These are phyloP conservation scores for Varanus salvator DNA, from an alignment of 2,113 vertebrate species.

Conservation along the genomic window DNA sequence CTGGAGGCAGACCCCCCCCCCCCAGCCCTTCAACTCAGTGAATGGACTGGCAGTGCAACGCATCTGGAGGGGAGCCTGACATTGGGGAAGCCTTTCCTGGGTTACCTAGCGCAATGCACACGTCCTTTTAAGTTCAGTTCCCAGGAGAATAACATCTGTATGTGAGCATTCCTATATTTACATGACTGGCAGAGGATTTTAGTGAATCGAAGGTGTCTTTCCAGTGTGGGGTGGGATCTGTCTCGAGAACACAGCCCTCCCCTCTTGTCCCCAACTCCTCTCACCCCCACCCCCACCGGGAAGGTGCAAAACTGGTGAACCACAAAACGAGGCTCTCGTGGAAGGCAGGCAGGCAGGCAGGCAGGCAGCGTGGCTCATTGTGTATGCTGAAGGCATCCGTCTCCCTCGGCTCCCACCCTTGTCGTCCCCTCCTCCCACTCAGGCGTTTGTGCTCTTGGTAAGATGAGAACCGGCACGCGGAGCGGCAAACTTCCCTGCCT, in stretches of 20 bases:
- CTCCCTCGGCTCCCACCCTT: constrained; percentile 58
- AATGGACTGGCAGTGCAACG: no score
- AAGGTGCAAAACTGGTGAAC: constrained; percentile 66
- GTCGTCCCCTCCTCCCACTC: constrained; percentile 38
- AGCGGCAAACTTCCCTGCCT: constrained; percentile 55
- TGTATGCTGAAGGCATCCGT: constrained; percentile 72
- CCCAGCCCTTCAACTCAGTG: no score
- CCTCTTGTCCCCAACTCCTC: constrained; percentile 42
- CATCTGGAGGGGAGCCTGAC: no score
- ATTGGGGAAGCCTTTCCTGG: constrained; percentile 1
- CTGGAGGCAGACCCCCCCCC: no score
- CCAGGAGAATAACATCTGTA: constrained; percentile 50
- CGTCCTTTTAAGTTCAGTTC: constrained; percentile 34
- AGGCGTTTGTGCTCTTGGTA: constrained; percentile 66
- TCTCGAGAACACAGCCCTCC: constrained; percentile 47
- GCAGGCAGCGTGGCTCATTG: constrained; percentile 65
- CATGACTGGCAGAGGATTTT: neutral
- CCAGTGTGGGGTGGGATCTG: constrained; percentile 25
- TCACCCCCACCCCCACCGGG: constrained; percentile 6
- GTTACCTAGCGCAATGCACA: neutral
- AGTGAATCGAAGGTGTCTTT: no score
- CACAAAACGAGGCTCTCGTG: constrained; percentile 56
- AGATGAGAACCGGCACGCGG: constrained; percentile 52
- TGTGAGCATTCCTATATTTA: constrained; percentile 45
- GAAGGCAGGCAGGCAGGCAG: constrained; percentile 64